Evolutionary conservation across 2,888 invertebrate genomes (phyloP), one percentile per base, ranked within the genome.

Genomic region (Pseudeuparius sepicola): DNA sequence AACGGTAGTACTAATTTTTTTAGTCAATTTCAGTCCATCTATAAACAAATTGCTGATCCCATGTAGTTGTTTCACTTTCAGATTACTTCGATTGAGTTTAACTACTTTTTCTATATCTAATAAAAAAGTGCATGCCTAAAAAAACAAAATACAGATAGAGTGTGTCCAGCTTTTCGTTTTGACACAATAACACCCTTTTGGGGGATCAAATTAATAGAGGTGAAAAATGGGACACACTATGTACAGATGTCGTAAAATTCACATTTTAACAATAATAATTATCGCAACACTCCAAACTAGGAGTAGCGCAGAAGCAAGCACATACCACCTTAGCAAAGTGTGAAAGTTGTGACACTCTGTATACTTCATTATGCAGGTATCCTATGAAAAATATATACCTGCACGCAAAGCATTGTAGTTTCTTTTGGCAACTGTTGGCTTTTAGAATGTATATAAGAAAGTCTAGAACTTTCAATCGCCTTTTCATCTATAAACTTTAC

Each of bases 351-450:
- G n/a, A n/a, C n/a, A n/a, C n/a, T n/a, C n/a, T n/a, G n/a, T n/a
- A n/a, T n/a, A n/a, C n/a, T n/a, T n/a, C n/a, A n/a, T n/a, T n/a
- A n/a, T n/a, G n/a, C n/a, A n/a, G n/a, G n/a, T n/a, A n/a, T n/a
- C n/a, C n/a, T n/a, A 7, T 20, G n/a, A 20, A 12, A 20, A 16
- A 28, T 14, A 23, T 25, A 36, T 50, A 64, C 68, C 48, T 68
- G 66, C 10, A 64, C 45, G 44, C 64, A 65, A 39, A 64, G 58
- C 2, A 52, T 52, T 30, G 70, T 66, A 14, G 78, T 70, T 53
- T 82, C 84, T 52, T 74, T 75, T 1, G 68, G 55, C 9, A 87
- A 61, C 48, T 64, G 70, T 44, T 67, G 63, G 41, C 73, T 71
- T 52, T 71, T 74, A 4, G 63, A 54, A 34, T 65, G 67, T 28